Evolutionary conservation across 2,888 invertebrate species (phyloP), one percentile per base, ranked within the genome.

Genomic region (Calameuta filiformis): DNA sequence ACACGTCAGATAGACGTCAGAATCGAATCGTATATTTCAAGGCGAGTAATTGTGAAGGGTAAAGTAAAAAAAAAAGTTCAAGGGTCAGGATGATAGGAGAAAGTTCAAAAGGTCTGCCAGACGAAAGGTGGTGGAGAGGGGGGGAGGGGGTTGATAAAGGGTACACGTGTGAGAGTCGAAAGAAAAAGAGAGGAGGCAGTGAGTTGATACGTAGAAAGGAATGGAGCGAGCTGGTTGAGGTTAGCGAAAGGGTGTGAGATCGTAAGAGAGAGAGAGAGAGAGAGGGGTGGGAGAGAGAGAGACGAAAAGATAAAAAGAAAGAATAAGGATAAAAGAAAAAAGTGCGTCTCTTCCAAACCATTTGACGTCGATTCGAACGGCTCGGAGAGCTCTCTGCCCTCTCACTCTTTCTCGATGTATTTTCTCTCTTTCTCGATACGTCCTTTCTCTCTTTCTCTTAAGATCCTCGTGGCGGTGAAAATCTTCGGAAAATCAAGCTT

Each of bases 241-340:
- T 56, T 56, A n/a, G 68, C 34, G 73, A 79, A 73, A 74, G 56
- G 34, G n/a, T 68, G 37, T 71, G 68, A 77, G 73, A 31, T 15
- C 69, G 30, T n/a, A 71, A 69, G 76, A 76, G 30, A 68, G 33
- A 75, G 31, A 35, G 56, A 35, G 68, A 73, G 37, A 34, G 35
- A 69, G 35, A 31, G 34, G 37, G n/a, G n/a, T n/a, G n/a, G n/a
- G n/a, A n/a, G 56, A 15, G 68, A 4, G 71, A 31, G 69, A n/a
- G 56, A n/a, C 75, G 75, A 81, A 81, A 79, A 79, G 75, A 79
- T 34, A 34, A 12, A 71, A 71, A 31, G 31, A 31, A 31, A 34
- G 71, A 31, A 76, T 76, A 79, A 81, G 78, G 76, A 76, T 77
- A 78, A 77, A 81, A 75, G 79, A 75, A 75, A 71, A 71, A 71